Percentiles rank a stretch among this genome's conserved stretches.
These are phyloP conservation scores for Chrosomus eos DNA, from an alignment of 2,797 vertebrate genomes.

Conservation along the genomic window DNA sequence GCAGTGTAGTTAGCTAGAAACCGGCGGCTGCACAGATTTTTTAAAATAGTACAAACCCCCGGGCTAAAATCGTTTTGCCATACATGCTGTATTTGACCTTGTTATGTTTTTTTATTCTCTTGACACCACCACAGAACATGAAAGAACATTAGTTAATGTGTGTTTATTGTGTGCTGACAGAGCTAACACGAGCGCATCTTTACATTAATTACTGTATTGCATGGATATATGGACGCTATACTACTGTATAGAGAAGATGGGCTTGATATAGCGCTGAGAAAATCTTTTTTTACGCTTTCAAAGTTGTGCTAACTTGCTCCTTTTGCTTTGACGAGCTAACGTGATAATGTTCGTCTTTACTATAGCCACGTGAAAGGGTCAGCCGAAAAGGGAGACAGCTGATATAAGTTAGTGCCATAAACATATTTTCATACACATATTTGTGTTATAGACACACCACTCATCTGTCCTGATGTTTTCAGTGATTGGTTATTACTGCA, in stretches of 20 bases:
- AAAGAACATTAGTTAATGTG: neutral
- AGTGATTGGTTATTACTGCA: neutral
- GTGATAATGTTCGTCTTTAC: neutral
- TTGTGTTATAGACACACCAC: neutral
- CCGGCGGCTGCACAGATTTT: conserved; percentile 12
- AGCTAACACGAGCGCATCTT: neutral
- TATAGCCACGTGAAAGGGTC: conserved; percentile 20
- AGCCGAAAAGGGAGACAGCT: neutral
- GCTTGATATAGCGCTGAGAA: neutral
- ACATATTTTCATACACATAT: neutral
- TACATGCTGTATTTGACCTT: neutral
- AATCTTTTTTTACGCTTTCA: too few relatives aligned
- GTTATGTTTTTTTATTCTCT: neutral
- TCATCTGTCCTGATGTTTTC: neutral
- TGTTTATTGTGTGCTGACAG: neutral
- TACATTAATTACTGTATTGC: neutral
- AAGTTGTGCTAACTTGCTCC: neutral
- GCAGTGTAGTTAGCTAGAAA: conserved; percentile 19
- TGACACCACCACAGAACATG: neutral
- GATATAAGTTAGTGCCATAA: neutral
- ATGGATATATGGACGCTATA: neutral
- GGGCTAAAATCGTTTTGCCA: neutral
- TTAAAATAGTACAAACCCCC: too few relatives aligned
- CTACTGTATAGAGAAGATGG: neutral
- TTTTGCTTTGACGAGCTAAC: conserved; percentile 12